phyloP scores from a whole-genome alignment of 2,113 vertebrate species.

The human region DNA sequence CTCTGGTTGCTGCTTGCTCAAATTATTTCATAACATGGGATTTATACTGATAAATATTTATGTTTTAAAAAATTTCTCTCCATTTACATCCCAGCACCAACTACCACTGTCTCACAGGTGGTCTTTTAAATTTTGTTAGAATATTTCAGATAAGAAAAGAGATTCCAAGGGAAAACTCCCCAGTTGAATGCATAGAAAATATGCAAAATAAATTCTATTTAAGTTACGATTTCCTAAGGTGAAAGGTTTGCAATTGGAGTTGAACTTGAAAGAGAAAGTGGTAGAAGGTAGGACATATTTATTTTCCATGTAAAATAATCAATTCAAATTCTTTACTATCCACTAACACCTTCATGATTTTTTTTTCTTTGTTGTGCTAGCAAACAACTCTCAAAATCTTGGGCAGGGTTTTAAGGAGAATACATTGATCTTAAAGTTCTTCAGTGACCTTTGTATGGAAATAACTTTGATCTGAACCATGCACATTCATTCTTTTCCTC shows the following conservation, averaged over 20 bases:
- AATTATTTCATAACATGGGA: slow-evolving; percentile 30
- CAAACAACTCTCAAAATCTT: neutral
- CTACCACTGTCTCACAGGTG: neutral
- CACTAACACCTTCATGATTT: neutral
- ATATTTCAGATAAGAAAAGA: neutral
- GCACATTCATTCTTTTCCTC: neutral
- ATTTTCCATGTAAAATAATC: neutral
- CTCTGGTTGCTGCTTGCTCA: neutral
- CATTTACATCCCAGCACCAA: neutral
- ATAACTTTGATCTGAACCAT: slow-evolving; percentile 9
- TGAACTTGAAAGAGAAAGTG: neutral
- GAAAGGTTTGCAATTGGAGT: neutral
- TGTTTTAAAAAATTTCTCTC: neutral
- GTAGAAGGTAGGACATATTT: neutral
- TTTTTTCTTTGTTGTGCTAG: neutral
- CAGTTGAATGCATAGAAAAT: neutral
- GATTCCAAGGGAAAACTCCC: neutral
- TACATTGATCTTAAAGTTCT: neutral
- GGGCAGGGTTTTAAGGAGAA: neutral
- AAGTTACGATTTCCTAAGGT: neutral
- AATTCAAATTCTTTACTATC: neutral
- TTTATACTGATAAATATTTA: slow-evolving; percentile 1
- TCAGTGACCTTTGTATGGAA: neutral
- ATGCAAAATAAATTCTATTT: neutral
- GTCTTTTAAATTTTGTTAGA: neutral